Percentiles rank a stretch among this genome's conserved stretches.
These are phyloP conservation scores for Bujurquina vittata DNA, from an alignment of 2,113 vertebrate genomes.

Conservation along the genomic window DNA sequence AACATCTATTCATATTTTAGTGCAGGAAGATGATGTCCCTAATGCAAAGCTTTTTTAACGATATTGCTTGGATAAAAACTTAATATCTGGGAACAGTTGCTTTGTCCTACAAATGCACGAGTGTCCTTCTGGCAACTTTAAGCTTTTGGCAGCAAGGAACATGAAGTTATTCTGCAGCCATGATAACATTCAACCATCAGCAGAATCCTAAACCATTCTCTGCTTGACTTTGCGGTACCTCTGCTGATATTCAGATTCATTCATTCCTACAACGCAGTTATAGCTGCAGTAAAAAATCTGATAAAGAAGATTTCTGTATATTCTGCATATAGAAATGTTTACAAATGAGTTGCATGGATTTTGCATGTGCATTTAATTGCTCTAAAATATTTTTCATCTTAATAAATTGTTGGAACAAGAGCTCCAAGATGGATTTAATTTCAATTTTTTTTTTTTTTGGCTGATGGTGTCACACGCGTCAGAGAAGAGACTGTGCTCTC, in stretches of 20 bases:
- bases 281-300: not conserved
- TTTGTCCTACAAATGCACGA: not conserved
- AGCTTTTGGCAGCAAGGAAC: conserved; percentile 9
- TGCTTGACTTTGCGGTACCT: conserved; percentile 3
- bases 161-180: not conserved
- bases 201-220: not conserved
- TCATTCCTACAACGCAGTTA: not conserved
- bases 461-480: not conserved
- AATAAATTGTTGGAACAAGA: not conserved
- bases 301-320: not conserved
- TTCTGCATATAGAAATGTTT: not conserved
- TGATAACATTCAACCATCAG: conserved; percentile 1
- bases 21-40: not conserved
- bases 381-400: conserved; percentile 1
- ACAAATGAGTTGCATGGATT: not conserved
- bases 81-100: not conserved
- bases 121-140: conserved; percentile 27
- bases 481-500: not conserved
- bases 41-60: not conserved
- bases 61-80: conserved; percentile 11
- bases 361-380: not conserved
- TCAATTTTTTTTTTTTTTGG: not conserved
- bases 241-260: not conserved
- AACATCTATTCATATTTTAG: conserved; percentile 17
- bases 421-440: not conserved